A percentile compares a stretch with the other conserved stretches of the same genome.
Evolutionary conservation across 2,888 invertebrate species (phyloP).

Genomic region (Cremastobaeus sp.): DNA sequence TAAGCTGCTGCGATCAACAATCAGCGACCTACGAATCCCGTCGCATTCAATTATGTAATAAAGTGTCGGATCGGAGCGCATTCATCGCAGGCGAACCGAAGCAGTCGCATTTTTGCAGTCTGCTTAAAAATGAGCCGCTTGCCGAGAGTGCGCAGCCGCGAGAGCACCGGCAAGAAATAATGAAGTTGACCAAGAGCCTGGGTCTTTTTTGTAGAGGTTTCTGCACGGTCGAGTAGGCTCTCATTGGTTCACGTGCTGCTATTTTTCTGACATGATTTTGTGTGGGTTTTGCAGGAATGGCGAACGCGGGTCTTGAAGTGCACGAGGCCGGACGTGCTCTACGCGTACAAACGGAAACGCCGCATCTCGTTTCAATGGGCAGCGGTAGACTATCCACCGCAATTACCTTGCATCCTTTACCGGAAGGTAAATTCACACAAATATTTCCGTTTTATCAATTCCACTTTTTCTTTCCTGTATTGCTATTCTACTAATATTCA

Average conservation of each 20-base stretch:
- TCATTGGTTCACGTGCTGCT: slow-evolving; percentile 18
- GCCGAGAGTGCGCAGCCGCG: too few relatives aligned
- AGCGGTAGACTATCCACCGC: slow-evolving; percentile 93
- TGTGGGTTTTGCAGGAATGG: slow-evolving; percentile 71
- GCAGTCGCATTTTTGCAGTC: too few relatives aligned
- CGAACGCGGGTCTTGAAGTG: slow-evolving; percentile 74
- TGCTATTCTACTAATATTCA: too few relatives aligned
- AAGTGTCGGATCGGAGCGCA: too few relatives aligned
- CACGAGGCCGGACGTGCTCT: slow-evolving; percentile 81
- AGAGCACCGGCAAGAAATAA: too few relatives aligned
- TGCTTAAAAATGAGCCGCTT: too few relatives aligned
- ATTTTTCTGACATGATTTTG: slow-evolving; percentile 50
- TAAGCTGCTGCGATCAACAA: slow-evolving; percentile 40
- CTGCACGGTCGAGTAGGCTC: slow-evolving; percentile 31
- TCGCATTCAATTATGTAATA: slow-evolving; percentile 19
- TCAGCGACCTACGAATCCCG: too few relatives aligned
- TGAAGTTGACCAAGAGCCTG: slow-evolving; percentile 36
- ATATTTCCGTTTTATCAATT: slow-evolving; percentile 18
- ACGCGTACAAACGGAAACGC: slow-evolving; percentile 87
- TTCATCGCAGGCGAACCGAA: too few relatives aligned
- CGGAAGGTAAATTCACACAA: slow-evolving; percentile 84
- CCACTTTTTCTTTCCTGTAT: background rate
- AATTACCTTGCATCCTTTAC: slow-evolving; percentile 93
- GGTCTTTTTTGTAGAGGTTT: slow-evolving; percentile 22
- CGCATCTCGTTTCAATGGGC: slow-evolving; percentile 94